These are phyloP conservation scores for Sciurus vulgaris DNA, from an alignment of 2,797 vertebrate genomes.

Conservation along the genomic window DNA sequence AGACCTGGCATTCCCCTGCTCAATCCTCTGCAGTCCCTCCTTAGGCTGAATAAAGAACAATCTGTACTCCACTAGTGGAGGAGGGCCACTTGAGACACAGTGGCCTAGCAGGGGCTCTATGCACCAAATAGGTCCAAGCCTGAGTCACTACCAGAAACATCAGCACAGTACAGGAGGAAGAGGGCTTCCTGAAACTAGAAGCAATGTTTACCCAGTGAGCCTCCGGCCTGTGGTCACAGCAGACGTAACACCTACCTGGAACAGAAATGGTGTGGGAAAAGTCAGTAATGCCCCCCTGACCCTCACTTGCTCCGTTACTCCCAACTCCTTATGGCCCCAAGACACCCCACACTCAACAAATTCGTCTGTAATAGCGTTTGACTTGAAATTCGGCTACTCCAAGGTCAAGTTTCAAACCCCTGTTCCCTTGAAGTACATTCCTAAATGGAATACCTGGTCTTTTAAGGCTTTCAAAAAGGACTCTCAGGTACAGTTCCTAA, in stretches of 20 bases:
- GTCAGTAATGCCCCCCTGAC: not conserved
- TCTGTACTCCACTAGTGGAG: not conserved
- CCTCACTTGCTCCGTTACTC: not conserved
- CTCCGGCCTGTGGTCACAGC: not conserved
- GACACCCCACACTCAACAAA: slow-evolving; percentile 1
- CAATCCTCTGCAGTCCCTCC: not conserved
- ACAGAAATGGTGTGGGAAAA: not conserved
- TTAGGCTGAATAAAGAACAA: not conserved
- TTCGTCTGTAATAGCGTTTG: slow-evolving; percentile 8
- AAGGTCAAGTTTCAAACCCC: not conserved
- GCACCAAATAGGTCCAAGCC: not conserved
- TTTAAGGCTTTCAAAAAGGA: not conserved
- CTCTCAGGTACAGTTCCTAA: not conserved
- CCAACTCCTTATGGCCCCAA: not conserved
- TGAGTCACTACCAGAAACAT: not conserved
- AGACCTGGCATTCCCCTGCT: not conserved
- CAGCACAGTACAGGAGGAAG: not conserved
- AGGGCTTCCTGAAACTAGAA: not conserved
- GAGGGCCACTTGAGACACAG: not conserved
- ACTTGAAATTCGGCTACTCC: slow-evolving; percentile 21
- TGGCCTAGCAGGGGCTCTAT: too few relatives aligned
- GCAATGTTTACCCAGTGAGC: not conserved
- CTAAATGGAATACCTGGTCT: not conserved
- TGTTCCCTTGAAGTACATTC: not conserved
- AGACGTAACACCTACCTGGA: not conserved